Evolutionary conservation across 2,888 invertebrate genomes (phyloP).

Genomic region (Eupithecia insigniata): DNA sequence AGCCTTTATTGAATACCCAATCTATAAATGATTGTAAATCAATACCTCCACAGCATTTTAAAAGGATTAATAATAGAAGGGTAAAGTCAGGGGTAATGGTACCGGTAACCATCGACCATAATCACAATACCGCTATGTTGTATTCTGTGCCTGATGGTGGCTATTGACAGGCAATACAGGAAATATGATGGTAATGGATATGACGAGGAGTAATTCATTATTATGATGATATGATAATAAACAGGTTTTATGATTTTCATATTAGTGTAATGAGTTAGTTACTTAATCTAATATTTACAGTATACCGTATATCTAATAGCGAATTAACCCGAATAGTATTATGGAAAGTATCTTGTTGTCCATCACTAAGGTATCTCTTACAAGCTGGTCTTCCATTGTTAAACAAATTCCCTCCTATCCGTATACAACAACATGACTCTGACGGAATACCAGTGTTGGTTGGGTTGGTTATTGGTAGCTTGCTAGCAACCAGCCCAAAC

Average conservation of each 20-base stretch:
- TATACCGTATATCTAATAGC: neutral
- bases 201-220: constrained; percentile 27
- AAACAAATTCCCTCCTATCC: no score
- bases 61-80: constrained; percentile 18
- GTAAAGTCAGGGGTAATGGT: constrained; percentile 28
- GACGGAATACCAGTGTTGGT: no score
- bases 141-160: constrained; percentile 33
- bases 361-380: no score
- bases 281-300: neutral
- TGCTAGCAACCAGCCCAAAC: no score
- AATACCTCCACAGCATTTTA: constrained; percentile 4
- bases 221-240: constrained; percentile 9
- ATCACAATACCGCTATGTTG: constrained; percentile 16
- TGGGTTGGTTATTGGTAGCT: no score
- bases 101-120: constrained; percentile 21
- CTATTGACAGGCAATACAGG: constrained; percentile 38
- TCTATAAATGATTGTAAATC: constrained; percentile 7
- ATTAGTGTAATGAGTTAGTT: neutral
- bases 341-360: no score
- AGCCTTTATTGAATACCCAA: neutral
- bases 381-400: no score
- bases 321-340: neutral
- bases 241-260: constrained; percentile 3
- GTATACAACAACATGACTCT: no score
- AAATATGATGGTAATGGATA: constrained; percentile 36